These are phyloP conservation scores for Drosophila pseudoananassae DNA, from an alignment of 1,140 invertebrate species.

Conservation along the genomic window DNA sequence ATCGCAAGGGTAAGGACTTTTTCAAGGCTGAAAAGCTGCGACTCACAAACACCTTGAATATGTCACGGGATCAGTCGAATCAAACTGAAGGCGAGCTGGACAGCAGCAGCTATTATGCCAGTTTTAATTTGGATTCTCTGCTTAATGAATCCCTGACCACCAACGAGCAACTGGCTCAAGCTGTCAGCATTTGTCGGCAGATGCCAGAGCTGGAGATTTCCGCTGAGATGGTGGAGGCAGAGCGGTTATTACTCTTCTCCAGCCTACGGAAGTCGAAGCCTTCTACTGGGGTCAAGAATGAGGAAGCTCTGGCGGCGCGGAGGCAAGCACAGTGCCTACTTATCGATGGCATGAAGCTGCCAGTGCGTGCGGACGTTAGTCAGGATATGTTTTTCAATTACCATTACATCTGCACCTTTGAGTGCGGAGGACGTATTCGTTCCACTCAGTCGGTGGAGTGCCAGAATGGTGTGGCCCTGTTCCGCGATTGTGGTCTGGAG, in stretches of 20 bases:
- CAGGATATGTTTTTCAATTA: conserved; percentile 81
- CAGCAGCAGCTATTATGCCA: conserved; percentile 58
- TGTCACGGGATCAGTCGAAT: conserved; percentile 53
- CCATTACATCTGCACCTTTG: conserved; percentile 78
- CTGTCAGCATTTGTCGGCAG: conserved; percentile 75
- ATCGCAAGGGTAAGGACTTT: conserved; percentile 74
- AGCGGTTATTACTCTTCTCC: conserved; percentile 71
- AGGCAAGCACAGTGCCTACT: conserved; percentile 45
- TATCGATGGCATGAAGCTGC: conserved; percentile 68
- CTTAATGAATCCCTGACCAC: conserved; percentile 60
- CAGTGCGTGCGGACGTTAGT: conserved; percentile 58
- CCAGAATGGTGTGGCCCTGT: conserved; percentile 62
- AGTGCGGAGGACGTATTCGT: conserved; percentile 64
- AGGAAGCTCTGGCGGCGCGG: neutral
- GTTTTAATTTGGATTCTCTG: conserved; percentile 61
- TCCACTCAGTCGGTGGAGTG: conserved; percentile 82
- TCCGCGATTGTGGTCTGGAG: conserved; percentile 72
- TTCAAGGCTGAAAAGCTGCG: conserved; percentile 59
- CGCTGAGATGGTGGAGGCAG: conserved; percentile 78
- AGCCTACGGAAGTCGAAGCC: conserved; percentile 32
- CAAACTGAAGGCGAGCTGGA: conserved; percentile 57
- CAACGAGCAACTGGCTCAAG: conserved; percentile 65
- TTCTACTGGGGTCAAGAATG: neutral
- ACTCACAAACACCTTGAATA: conserved; percentile 48
- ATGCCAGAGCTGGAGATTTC: conserved; percentile 77